Evolutionary conservation across 2,888 invertebrate genomes (phyloP).

Genomic region (Cenopis cana): DNA sequence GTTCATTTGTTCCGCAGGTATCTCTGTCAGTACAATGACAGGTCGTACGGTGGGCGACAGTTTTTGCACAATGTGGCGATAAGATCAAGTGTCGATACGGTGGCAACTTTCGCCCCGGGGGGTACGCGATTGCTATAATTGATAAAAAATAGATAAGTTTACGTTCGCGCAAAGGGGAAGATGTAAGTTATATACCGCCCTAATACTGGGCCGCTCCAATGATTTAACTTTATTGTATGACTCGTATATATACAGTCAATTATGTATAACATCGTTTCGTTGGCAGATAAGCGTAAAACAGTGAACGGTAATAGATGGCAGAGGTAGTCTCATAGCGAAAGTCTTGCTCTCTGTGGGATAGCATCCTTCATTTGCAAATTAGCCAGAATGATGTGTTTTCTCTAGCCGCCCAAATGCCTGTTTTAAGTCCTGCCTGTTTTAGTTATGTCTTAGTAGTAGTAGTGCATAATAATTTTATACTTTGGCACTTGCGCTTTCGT

Average conservation of each 20-base stretch:
- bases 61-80: conserved; percentile 40
- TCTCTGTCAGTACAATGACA: conserved; percentile 30
- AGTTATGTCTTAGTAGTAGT: too few relatives aligned
- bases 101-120: conserved; percentile 27
- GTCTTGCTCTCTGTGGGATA: background rate
- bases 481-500: too few relatives aligned
- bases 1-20: conserved; percentile 37
- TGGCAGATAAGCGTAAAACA: background rate
- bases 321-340: background rate
- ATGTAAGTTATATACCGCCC: background rate
- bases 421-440: too few relatives aligned
- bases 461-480: too few relatives aligned
- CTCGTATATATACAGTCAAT: background rate
- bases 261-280: background rate
- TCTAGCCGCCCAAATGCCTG: too few relatives aligned
- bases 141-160: conserved; percentile 33
- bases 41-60: conserved; percentile 35
- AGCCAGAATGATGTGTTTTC: too few relatives aligned
- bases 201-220: background rate
- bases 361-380: background rate
- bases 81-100: conserved; percentile 38
- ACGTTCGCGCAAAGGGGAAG: background rate
- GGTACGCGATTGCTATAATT: conserved; percentile 24
- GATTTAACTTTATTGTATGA: background rate
- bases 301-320: background rate